phyloP scores from a whole-genome alignment of 2,888 invertebrate species.

The Barypeithes pellucidus region DNA sequence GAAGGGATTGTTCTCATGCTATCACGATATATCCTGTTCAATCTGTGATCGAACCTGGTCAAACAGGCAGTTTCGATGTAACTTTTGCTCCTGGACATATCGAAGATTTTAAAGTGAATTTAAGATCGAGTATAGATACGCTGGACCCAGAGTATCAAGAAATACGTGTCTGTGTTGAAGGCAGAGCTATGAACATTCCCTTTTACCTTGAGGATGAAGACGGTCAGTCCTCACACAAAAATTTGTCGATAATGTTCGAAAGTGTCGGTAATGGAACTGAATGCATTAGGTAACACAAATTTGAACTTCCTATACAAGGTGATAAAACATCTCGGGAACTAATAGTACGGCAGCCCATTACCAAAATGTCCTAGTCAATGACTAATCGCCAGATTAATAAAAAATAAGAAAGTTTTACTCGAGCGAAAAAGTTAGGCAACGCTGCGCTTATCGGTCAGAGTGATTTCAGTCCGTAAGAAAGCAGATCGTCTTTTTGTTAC shows the following conservation, averaged over 20 bases:
- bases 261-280: constrained; percentile 75
- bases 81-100: constrained; percentile 75
- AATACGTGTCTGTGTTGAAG: constrained; percentile 71
- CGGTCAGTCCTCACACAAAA: constrained; percentile 75
- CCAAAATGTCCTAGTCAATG: too few relatives aligned
- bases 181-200: constrained; percentile 78
- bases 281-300: constrained; percentile 54
- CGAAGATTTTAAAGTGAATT: constrained; percentile 72
- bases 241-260: constrained; percentile 75
- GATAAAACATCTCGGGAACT: too few relatives aligned
- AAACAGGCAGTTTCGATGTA: constrained; percentile 70
- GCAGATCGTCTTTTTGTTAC: too few relatives aligned
- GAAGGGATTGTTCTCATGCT: constrained; percentile 65
- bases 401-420: too few relatives aligned
- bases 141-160: constrained; percentile 68
- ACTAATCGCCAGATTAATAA: too few relatives aligned
- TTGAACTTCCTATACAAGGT: too few relatives aligned
- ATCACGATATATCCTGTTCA: constrained; percentile 72
- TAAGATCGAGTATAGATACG: constrained; percentile 74
- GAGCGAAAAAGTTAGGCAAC: too few relatives aligned
- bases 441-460: too few relatives aligned
- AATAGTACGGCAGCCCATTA: too few relatives aligned
- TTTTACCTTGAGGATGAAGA: constrained; percentile 80
- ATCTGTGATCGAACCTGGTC: constrained; percentile 70
- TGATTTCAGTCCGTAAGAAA: too few relatives aligned